Base-by-base conservation (phyloP, 2,797 vertebrate genomes). In the Remorina albescens region DNA sequence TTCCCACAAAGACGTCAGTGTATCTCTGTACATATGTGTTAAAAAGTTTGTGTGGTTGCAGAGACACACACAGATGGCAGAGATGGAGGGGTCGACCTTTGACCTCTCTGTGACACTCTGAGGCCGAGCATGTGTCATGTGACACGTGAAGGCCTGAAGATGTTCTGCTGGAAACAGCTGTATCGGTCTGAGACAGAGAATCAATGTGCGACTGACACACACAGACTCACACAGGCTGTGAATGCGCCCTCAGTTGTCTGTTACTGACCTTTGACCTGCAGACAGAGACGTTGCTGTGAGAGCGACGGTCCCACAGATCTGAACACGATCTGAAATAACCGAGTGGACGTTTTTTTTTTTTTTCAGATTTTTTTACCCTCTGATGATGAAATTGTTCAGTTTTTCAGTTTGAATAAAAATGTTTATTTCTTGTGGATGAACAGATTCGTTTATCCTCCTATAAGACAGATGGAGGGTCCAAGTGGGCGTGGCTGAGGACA, bases 161-260 rank as follows among this genome's bases (percentile, higher is more conserved):
- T n/a, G n/a, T n/a, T n/a, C n/a, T n/a, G n/a, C n/a, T n/a, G n/a
- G n/a, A n/a, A n/a, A n/a, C n/a, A n/a, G n/a, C n/a, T n/a, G n/a
- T n/a, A n/a, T n/a, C n/a, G n/a, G n/a, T n/a, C n/a, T n/a, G n/a
- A n/a, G n/a, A n/a, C n/a, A n/a, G n/a, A n/a, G n/a, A n/a, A n/a
- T n/a, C n/a, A n/a, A n/a, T n/a, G n/a, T n/a, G n/a, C n/a, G n/a
- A n/a, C n/a, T n/a, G n/a, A 32, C 30, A 32, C 30, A 32, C 30
- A 32, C 30, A 32, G 5, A 42, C 23, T 53, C 58, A 21, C 11
- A 6, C 61, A 32, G 7, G 15, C 34, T 23, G 54, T 73, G 76
- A 88, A 76, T 41, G 71, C 69, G 44, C 53, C 73, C 21, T 75
- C 73, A 76, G 82, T 83, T 60, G 69, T 85, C 42, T 50, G 63